These are phyloP conservation scores for Catocala sponsa DNA, from an alignment of 2,888 invertebrate genomes.

Conservation along the genomic window DNA sequence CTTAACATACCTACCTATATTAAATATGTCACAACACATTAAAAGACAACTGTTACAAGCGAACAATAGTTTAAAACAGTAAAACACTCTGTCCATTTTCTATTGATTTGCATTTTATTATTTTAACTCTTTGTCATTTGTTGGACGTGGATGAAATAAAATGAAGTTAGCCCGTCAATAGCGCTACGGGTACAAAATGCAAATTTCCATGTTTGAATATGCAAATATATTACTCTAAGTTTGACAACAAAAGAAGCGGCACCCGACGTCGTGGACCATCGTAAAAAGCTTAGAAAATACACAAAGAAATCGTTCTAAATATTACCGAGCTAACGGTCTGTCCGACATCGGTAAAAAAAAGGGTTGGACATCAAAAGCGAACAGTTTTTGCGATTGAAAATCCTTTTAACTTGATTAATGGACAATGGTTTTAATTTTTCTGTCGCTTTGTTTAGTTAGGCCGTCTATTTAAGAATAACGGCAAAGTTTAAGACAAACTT, in stretches of 20 bases:
- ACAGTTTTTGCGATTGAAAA: conserved; percentile 73
- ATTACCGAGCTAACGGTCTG: conserved; percentile 73
- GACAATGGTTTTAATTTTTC: conserved; percentile 78
- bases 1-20: not conserved
- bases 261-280: conserved; percentile 65
- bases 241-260: conserved; percentile 65
- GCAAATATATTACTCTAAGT: conserved; percentile 76
- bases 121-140: conserved; percentile 69
- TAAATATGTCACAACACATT: not conserved
- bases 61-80: conserved; percentile 48
- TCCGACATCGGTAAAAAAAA: conserved; percentile 69
- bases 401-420: conserved; percentile 83
- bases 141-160: conserved; percentile 64
- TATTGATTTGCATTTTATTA: conserved; percentile 77
- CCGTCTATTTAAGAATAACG: conserved; percentile 53
- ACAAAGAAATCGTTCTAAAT: conserved; percentile 79
- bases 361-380: conserved; percentile 72
- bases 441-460: conserved; percentile 66
- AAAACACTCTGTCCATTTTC: conserved; percentile 58
- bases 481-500: conserved; percentile 42
- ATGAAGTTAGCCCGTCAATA: conserved; percentile 67
- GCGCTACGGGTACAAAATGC: conserved; percentile 72
- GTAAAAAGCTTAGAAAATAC: conserved; percentile 79
- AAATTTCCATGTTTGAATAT: conserved; percentile 78
- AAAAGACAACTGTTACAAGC: conserved; percentile 6